Percentiles rank a stretch among this genome's conserved stretches.
Evolutionary conservation across 2,888 invertebrate species (phyloP).

Genomic region (Meta bourneti): DNA sequence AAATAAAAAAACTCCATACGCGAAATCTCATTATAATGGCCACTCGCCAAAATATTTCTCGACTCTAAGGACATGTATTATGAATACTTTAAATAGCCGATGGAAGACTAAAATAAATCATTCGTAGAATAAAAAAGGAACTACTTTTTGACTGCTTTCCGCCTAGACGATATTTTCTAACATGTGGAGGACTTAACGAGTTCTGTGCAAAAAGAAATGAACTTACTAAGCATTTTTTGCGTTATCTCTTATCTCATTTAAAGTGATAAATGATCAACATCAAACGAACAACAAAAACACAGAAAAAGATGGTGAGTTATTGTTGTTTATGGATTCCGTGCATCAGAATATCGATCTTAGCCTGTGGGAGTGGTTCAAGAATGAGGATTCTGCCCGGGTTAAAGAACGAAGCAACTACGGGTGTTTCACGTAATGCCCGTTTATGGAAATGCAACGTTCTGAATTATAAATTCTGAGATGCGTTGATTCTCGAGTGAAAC

Average conservation of each 20-base stretch:
- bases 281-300: neutral
- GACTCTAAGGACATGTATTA: conserved; percentile 3
- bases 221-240: neutral
- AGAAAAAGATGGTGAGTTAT: neutral
- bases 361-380: neutral
- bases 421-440: neutral
- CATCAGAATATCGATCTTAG: neutral
- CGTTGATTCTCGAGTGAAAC: too few species aligned
- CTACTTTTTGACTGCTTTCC: neutral
- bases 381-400: neutral
- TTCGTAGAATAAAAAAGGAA: neutral
- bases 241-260: conserved; percentile 25
- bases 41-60: conserved; percentile 13
- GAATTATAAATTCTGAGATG: too few species aligned
- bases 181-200: conserved; percentile 16
- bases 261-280: conserved; percentile 29
- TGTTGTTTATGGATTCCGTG: neutral
- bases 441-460: too few species aligned
- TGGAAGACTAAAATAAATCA: conserved; percentile 13
- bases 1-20: neutral
- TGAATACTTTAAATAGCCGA: conserved; percentile 2
- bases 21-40: conserved; percentile 15
- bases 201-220: conserved; percentile 15
- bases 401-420: neutral
- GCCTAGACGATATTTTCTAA: neutral